Evolutionary conservation across 2,797 vertebrate species (phyloP).

Genomic region (Phrynocephalus forsythii): DNA sequence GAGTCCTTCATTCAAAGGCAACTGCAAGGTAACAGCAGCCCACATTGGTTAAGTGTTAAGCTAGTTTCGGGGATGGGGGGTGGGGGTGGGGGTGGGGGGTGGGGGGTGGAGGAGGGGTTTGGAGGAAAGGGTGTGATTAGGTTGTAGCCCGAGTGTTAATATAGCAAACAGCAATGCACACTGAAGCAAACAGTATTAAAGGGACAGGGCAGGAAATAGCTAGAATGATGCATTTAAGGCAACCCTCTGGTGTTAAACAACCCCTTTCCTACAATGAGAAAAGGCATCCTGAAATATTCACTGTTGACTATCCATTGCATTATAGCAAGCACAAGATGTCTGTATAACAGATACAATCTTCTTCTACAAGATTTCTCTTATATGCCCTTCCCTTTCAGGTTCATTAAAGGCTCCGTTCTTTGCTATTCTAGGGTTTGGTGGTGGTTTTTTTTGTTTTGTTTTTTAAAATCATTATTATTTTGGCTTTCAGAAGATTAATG

Average conservation of each 20-base stretch:
- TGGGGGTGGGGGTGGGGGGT: conserved; percentile 6
- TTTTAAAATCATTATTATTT: neutral
- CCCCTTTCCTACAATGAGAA: conserved; percentile 65
- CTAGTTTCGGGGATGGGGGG: conserved; percentile 46
- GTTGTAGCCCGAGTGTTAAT: conserved; percentile 77
- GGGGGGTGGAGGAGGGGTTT: conserved; percentile 14
- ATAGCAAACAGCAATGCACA: conserved; percentile 79
- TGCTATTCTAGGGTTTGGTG: conserved; percentile 68
- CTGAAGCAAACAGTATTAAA: conserved; percentile 70
- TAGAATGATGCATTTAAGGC: conserved; percentile 66
- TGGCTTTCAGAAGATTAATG: conserved; percentile 82
- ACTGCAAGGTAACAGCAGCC: conserved; percentile 74
- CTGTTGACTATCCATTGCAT: conserved; percentile 62
- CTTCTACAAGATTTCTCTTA: conserved; percentile 51
- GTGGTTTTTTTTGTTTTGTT: neutral
- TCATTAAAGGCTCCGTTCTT: conserved; percentile 67
- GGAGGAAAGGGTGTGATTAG: conserved; percentile 66
- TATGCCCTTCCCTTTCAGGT: conserved; percentile 60
- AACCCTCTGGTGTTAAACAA: conserved; percentile 62
- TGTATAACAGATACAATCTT: conserved; percentile 55
- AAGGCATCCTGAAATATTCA: conserved; percentile 53
- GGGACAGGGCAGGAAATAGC: conserved; percentile 47
- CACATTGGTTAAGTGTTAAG: conserved; percentile 64
- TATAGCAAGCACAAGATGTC: conserved; percentile 63
- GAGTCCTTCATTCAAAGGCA: conserved; percentile 80